A percentile compares a stretch with the other conserved stretches of the same genome.
These are phyloP conservation scores for Papilio gigon DNA, from an alignment of 2,888 invertebrate genomes.

Conservation along the genomic window DNA sequence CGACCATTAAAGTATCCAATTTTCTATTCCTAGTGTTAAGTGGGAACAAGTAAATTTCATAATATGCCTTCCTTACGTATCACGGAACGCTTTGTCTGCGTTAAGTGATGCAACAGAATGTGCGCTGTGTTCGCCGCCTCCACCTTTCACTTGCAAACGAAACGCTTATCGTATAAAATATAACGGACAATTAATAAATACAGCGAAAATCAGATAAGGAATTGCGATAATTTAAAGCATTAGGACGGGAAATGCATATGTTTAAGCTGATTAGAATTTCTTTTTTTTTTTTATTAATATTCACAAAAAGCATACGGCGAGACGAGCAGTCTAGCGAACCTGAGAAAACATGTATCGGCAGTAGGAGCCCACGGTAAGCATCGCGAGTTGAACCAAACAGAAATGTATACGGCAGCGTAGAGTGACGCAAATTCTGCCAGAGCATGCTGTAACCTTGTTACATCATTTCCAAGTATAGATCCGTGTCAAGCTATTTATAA, in stretches of 20 bases:
- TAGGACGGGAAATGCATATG: neutral
- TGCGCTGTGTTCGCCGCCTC: slow-evolving; percentile 1
- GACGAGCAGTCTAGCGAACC: too few relatives aligned
- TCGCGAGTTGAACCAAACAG: too few relatives aligned
- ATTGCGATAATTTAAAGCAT: neutral
- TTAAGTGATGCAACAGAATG: slow-evolving; percentile 7
- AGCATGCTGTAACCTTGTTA: slow-evolving; percentile 5
- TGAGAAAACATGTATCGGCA: too few relatives aligned
- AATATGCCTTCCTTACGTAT: neutral
- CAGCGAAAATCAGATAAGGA: neutral
- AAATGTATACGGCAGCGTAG: neutral
- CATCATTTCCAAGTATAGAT: neutral
- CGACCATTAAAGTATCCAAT: too few relatives aligned
- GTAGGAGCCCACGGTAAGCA: too few relatives aligned
- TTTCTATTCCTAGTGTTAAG: neutral
- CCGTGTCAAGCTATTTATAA: neutral
- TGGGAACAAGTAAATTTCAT: neutral
- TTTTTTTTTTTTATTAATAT: too few relatives aligned
- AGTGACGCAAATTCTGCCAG: neutral
- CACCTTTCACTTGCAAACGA: slow-evolving; percentile 12
- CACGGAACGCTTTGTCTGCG: slow-evolving; percentile 17
- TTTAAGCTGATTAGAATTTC: too few relatives aligned
- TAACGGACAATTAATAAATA: slow-evolving; percentile 10
- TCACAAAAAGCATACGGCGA: too few relatives aligned
- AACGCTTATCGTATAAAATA: slow-evolving; percentile 10